phyloP scores from a whole-genome alignment of 1,140 invertebrate genomes.

The Nephila pilipes region DNA sequence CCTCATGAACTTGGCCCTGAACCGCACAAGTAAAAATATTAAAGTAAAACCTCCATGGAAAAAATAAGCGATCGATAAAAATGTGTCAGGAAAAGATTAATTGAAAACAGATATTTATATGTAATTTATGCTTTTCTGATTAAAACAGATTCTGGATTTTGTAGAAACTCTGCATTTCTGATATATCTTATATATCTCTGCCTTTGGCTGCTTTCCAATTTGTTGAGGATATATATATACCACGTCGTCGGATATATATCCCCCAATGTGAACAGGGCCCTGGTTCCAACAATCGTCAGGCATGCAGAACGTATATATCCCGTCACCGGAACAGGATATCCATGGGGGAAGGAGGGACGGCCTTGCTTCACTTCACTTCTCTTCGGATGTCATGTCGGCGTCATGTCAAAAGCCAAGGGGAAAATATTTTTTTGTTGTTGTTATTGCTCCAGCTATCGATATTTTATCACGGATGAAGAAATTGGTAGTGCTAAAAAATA shows the following conservation, averaged over 20 bases:
- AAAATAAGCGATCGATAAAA: too few species aligned
- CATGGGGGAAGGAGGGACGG: constrained; percentile 44
- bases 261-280: not conserved
- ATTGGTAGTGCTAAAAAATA: constrained; percentile 9
- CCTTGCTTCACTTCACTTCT: constrained; percentile 69
- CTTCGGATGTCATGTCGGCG: constrained; percentile 74
- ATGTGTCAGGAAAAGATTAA: too few species aligned
- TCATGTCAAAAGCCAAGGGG: constrained; percentile 62
- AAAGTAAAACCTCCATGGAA: too few species aligned
- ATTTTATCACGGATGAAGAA: not conserved
- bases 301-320: constrained; percentile 72
- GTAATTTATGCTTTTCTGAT: too few species aligned
- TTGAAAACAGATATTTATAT: too few species aligned
- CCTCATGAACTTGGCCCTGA: too few species aligned
- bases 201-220: constrained; percentile 26
- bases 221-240: constrained; percentile 8
- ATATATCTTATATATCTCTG: not conserved
- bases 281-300: constrained; percentile 63
- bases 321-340: constrained; percentile 69
- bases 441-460: not conserved
- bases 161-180: not conserved
- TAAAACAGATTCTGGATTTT: too few species aligned
- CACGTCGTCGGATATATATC: not conserved
- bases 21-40: too few species aligned
- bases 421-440: not conserved